Base-by-base conservation (phyloP, 2,888 invertebrate species). In the Mythimna vitellina region DNA sequence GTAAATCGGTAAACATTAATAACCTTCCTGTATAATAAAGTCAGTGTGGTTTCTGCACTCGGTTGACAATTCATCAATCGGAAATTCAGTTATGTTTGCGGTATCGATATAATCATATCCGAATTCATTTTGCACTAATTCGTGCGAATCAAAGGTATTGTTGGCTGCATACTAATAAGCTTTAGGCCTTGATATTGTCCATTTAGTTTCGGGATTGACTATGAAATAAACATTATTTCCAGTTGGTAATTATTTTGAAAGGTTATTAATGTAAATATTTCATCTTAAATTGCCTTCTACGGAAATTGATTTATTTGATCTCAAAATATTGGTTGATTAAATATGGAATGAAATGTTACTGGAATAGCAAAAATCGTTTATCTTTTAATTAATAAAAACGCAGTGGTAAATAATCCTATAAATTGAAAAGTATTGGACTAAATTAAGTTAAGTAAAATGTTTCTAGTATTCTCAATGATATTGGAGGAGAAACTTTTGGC, bases 91-190 rank as follows among this genome's bases (percentile, higher is more conserved):
- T 38, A 79, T 29, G n/a, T 29, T 72, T 29, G 62, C 35, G 20
- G 57, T 57, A 58, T 73, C 22, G 35, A 73, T 53, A 79, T 63
- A 35, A 58, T 63, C 49, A 61, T 51, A 38, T 38, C 10, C 10
- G 17, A 73, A 60, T 79, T 64, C 12, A 73, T 79, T 73, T 73
- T 42, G 25, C 3, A 14, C 32, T 64, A 65, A 73, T 73, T 65
- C n/a, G 25, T 60, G 12, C 20, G 25, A 76, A 61, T 65, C 46
- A 73, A 73, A 51, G 22, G 42, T 42, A 51, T 54, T 49, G 49
- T 51, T 35, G 17, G 12, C 20, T 46, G 54, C 22, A 73, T 65
- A 20, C 17, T 76, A 73, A 80, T 80, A 51, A 61, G 54, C 49
- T 64, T 72, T 53, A 25, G 20, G 58, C 12, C 61, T 72, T 64